A percentile compares a stretch with the other conserved stretches of the same genome.
These are phyloP conservation scores for Nannoperca obscura DNA, from an alignment of 2,797 vertebrate species.

Conservation along the genomic window DNA sequence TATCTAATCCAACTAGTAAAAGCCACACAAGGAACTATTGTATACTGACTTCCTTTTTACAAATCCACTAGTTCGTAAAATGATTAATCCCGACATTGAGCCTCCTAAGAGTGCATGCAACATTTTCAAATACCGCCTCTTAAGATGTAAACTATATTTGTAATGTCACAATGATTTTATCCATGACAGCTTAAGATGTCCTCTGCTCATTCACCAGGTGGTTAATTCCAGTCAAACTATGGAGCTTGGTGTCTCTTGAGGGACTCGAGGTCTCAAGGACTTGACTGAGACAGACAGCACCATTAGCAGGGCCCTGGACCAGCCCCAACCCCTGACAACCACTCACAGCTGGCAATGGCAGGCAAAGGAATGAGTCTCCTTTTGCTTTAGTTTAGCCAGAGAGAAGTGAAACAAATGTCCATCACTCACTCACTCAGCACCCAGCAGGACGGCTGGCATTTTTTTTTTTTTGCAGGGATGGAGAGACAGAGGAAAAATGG, in stretches of 20 bases:
- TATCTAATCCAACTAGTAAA: conserved; percentile 45
- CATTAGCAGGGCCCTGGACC: conserved; percentile 72
- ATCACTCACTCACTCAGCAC: conserved; percentile 68
- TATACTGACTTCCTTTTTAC: conserved; percentile 14
- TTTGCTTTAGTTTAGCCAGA: conserved; percentile 63
- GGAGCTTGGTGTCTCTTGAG: conserved; percentile 54
- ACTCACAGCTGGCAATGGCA: conserved; percentile 67
- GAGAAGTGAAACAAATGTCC: conserved; percentile 71
- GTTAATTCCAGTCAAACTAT: conserved; percentile 65
- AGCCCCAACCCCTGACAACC: conserved; percentile 70
- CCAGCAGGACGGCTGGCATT: conserved; percentile 48
- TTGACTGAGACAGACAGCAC: conserved; percentile 77
- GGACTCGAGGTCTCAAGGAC: conserved; percentile 58
- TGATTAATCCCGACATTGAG: conserved; percentile 40
- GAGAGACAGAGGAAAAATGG: conserved; percentile 33
- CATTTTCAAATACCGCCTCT: conserved; percentile 38
- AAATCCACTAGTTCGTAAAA: conserved; percentile 30
- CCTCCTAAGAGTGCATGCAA: conserved; percentile 26
- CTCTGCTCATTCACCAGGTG: conserved; percentile 57
- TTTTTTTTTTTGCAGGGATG: conserved; percentile 43
- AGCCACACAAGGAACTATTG: conserved; percentile 29
- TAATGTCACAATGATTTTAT: conserved; percentile 53
- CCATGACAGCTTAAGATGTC: conserved; percentile 41
- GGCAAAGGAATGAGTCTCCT: conserved; percentile 60
- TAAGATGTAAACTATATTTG: conserved; percentile 41